Evolutionary conservation across 2,888 invertebrate genomes (phyloP), one percentile per base, ranked within the genome.

Genomic region (Sturmia bella): DNA sequence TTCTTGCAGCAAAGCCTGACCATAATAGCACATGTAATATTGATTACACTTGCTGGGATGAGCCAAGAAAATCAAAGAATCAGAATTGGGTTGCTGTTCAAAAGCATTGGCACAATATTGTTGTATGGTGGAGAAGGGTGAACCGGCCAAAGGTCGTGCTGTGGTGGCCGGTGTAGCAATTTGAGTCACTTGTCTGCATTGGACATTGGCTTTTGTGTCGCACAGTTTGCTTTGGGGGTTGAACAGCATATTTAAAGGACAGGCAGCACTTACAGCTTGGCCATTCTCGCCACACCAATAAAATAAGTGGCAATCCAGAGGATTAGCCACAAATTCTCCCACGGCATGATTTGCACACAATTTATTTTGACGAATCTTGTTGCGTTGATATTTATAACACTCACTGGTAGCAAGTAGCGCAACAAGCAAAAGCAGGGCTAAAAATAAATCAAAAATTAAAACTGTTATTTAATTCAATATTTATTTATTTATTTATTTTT

Each of bases 11-110:
- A 90, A 85, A 3, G 90, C 88, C 76, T 87, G 86, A 2, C 90
- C 90, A 82, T 90, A 89, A 80, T 90, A 90, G 77, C 90, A 90
- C 59, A 90, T 87, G 61, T 88, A 90, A 68, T 90, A 90, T 7
- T 86, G 86, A 68, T 84, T 86, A 61, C 90, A 90, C 61, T 87
- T 87, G 13, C 66, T 79, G 1, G 85, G 85, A 74, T 90, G 88
- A 4, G 88, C 87, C 17, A 90, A 84, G 78, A 88, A 90, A 3
- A 87, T 84, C 27, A 90, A 64, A 39, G 78, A 72, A 45, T 63
- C 64, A 0, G 80, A 76, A 2, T 56, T 45, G 12, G 76, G 61
- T 13, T 74, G 54, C 7, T 76, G 61, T 1, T 77, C 68, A 15
- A 79, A 59, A 0, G 73, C 27, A 19, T 66, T 66, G 0, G 15